These are phyloP conservation scores for Tyto alba DNA, from an alignment of 2,113 vertebrate species.

Conservation along the genomic window DNA sequence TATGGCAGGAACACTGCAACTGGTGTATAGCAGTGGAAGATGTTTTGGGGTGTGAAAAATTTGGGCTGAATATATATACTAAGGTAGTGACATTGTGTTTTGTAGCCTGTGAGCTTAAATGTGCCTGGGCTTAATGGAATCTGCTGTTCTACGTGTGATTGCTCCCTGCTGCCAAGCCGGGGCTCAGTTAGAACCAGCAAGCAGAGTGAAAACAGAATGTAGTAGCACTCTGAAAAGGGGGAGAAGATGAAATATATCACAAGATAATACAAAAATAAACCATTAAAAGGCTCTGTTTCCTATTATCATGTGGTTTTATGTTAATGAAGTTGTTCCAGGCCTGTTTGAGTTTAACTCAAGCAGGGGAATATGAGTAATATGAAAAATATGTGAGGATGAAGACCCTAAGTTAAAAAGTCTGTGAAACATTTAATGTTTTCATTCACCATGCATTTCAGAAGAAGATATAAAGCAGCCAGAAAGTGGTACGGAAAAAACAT, in stretches of 20 bases:
- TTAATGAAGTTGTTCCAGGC: conserved; percentile 74
- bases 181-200: background rate
- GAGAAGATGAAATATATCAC: conserved; percentile 70
- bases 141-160: background rate
- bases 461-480: conserved; percentile 55
- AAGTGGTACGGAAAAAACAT: conserved; percentile 26
- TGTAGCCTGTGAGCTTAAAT: background rate
- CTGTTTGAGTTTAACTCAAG: conserved; percentile 71
- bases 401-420: conserved; percentile 70
- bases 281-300: conserved; percentile 72
- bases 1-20: accelerated
- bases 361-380: conserved; percentile 72
- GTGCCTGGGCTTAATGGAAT: background rate
- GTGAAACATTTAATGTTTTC: conserved; percentile 61
- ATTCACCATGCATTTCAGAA: conserved; percentile 51
- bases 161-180: background rate
- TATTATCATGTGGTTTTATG: conserved; percentile 76
- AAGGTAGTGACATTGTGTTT: background rate
- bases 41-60: background rate
- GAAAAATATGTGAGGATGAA: conserved; percentile 70
- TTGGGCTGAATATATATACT: accelerated
- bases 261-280: conserved; percentile 76
- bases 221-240: conserved; percentile 53
- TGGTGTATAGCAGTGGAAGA: background rate
- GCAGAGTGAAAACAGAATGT: conserved; percentile 60